A percentile compares a stretch with the other conserved stretches of the same genome.
phyloP scores from a whole-genome alignment of 1,140 invertebrate species.

The Cyclina sinensis region DNA sequence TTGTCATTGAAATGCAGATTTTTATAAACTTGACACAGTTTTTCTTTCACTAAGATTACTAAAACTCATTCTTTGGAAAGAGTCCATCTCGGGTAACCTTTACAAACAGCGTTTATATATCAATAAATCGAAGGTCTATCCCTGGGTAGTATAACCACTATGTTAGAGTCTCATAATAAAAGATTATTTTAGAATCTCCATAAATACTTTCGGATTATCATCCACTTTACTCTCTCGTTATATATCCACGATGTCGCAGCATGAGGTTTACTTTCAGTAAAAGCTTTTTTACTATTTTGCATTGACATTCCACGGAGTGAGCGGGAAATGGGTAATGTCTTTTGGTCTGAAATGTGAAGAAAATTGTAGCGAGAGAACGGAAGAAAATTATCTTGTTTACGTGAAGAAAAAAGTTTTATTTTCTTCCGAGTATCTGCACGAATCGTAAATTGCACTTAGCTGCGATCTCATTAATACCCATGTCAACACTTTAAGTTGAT shows the following conservation, averaged over 20 bases:
- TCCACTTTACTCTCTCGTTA: slow-evolving; percentile 17
- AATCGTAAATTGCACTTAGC: no score
- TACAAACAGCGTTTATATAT: neutral
- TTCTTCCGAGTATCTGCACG: no score
- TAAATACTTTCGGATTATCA: slow-evolving; percentile 33
- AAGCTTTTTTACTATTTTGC: slow-evolving; percentile 16
- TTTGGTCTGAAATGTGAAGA: neutral
- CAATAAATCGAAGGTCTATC: slow-evolving; percentile 35
- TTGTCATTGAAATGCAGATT: no score
- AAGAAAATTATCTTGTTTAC: neutral
- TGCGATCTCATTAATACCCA: no score
- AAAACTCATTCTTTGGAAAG: neutral
- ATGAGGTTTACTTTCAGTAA: slow-evolving; percentile 1
- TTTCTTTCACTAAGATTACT: neutral
- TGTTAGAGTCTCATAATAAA: slow-evolving; percentile 16
- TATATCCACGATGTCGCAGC: slow-evolving; percentile 5
- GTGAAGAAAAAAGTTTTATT: no score
- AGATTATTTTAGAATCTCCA: slow-evolving; percentile 2
- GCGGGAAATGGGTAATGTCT: neutral
- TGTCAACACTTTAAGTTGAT: no score
- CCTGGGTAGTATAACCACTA: neutral
- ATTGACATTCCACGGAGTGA: slow-evolving; percentile 20
- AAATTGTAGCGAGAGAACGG: neutral
- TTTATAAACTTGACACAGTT: neutral
- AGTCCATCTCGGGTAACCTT: neutral